Base-by-base conservation (phyloP, 2,888 invertebrate species). In the Drosophila meridiana region DNA sequence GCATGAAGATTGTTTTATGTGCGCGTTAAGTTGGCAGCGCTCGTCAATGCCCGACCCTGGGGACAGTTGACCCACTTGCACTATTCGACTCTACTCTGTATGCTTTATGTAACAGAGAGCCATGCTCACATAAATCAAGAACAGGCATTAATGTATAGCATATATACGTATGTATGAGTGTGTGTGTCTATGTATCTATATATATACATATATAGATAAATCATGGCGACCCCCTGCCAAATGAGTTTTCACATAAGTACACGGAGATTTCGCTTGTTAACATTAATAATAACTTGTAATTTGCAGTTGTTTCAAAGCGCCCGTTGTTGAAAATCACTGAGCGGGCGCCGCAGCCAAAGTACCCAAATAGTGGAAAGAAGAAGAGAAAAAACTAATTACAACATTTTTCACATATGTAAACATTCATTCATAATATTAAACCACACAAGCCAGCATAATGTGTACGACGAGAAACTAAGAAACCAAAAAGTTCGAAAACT, bases 271-370 rank as follows among this genome's bases (percentile, higher is more conserved):
- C 90, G 91, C 91, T 90, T 91, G 91, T 90, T 90, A 90, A 84
- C 86, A 90, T 86, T 89, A 90, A 82, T 87, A 89, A 90, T 86
- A 90, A 84, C 87, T 90, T 86, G 90, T 86, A 90, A 90, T 90
- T 86, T 86, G 85, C 89, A 89, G 90, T 87, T 82, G 83, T 70
- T 81, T 78, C 78, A 56, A 70, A 73, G 69, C 73, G 73, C 82
- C 66, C 83, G 89, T 83, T 83, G 83, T 84, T 83, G 90, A 87
- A 83, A 88, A 90, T 88, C 83, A 90, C 83, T 74, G 72, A 69
- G 63, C 76, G 72, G 57, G 80, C 65, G 70, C 52, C 69, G 57
- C 56, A 69, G 69, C 55, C 56, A 63, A 61, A 55, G 64, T 62
- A 55, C 70, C 53, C 53, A 43, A 43, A 52, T 45, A 47, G 61